Evolutionary conservation across 1,140 invertebrate genomes (phyloP), one percentile per base, ranked within the genome.

Genomic region (Melitaea cinxia): DNA sequence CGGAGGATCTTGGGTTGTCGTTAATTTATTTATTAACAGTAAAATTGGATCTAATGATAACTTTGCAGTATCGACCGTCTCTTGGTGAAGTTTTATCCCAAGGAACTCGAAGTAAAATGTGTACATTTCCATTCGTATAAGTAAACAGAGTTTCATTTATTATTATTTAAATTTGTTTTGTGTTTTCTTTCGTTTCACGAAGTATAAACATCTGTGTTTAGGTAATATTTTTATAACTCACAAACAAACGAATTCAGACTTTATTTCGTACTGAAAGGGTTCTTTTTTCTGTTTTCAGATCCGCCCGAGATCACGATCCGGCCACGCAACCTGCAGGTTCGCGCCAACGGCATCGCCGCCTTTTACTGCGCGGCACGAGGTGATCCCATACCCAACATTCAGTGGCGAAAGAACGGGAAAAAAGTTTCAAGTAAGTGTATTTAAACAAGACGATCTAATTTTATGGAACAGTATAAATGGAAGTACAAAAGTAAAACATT

Each of bases 301-400:
- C 97, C 97, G 50, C 97, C 97, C 65, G 95, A 97, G 92, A 97
- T 98, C 81, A 94, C 96, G 73, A 95, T 95, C 78, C 94, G 94
- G 78, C 97, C 97, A 7, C 93, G 94, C 65, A 96, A 97, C 83
- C 96, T 97, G 78, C 95, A 95, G 76, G 98, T 99, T 26, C 94
- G 95, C 61, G 96, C 95, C 54, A 97, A 96, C 58, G 95, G 96
- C n/a, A 96, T 97, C 57, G 98, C 98, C 0, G 96, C 96, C 37
- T 99, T 99, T 92, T 98, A 97, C 91, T 99, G 98, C 92, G 95
- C 95, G 47, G 98, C 98, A 14, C 93, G 95, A 49, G 98, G 98
- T 14, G 95, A 97, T 91, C 98, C 98, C 39, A 91, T 93, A 12
- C 97, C 97, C 0, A 94, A 94, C 71, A 97, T 98, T 73, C 94